Conservation (phyloP, 1,140 invertebrate genomes). For the Neodiprion lecontei region DNA sequence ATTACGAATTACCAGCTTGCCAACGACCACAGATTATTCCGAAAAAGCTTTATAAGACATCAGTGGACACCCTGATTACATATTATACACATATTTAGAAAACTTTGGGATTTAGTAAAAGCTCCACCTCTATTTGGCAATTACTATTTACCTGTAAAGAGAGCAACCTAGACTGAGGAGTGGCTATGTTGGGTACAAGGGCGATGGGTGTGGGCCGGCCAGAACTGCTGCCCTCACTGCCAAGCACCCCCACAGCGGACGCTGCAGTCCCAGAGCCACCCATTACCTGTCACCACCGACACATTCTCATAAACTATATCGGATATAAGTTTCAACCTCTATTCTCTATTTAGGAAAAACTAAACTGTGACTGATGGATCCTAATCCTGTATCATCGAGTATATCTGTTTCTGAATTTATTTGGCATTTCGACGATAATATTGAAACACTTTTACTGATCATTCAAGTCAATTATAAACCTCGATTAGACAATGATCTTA, state of each 20-base stretch:
- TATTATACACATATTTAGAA: neutral
- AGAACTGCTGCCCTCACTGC: constrained; percentile 55
- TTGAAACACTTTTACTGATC: too few species aligned
- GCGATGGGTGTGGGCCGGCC: constrained; percentile 60
- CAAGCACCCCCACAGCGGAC: constrained; percentile 58
- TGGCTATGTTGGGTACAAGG: constrained; percentile 63
- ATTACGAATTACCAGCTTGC: too few species aligned
- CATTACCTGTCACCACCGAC: constrained; percentile 60
- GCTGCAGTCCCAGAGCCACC: constrained; percentile 59
- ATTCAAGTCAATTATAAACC: too few species aligned
- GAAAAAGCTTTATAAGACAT: too few species aligned
- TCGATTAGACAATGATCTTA: too few species aligned
- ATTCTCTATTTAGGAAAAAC: too few species aligned
- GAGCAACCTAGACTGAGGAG: constrained; percentile 56
- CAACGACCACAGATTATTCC: too few species aligned
- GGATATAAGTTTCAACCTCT: neutral
- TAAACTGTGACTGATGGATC: too few species aligned
- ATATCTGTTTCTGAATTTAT: too few species aligned
- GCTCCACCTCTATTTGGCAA: constrained; percentile 2
- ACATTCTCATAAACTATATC: constrained; percentile 37
- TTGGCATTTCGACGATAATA: too few species aligned
- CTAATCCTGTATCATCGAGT: too few species aligned
- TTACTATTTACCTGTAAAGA: constrained; percentile 52
- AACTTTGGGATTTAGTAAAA: neutral
- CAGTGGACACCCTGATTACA: neutral